Conservation (phyloP, 2,113 vertebrate genomes). For the Malaclemys terrapin region DNA sequence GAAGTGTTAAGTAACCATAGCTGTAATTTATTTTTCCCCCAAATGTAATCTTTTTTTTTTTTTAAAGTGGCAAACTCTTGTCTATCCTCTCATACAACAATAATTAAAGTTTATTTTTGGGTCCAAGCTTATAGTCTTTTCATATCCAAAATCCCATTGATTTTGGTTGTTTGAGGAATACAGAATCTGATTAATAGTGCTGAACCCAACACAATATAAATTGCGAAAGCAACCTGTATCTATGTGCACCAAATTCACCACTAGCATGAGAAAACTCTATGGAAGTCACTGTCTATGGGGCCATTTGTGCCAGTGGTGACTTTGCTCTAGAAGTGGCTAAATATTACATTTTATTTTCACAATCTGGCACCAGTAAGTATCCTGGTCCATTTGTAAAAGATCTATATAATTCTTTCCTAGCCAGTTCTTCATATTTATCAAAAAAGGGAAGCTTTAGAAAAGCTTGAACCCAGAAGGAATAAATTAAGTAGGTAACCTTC, state of each 20-base stretch:
- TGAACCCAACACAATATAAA: neutral
- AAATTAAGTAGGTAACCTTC: rapidly evolving
- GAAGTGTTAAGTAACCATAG: neutral
- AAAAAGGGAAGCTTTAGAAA: neutral
- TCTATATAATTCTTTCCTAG: neutral
- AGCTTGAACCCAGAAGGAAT: neutral
- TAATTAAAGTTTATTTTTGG: neutral
- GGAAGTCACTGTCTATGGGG: neutral
- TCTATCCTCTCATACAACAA: neutral
- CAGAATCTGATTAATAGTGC: neutral
- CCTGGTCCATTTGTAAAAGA: neutral
- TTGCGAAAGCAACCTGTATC: neutral
- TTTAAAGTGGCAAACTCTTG: slow-evolving; percentile 18
- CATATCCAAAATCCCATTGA: neutral
- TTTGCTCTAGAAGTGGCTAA: neutral
- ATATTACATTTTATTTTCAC: neutral
- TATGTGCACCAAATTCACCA: neutral
- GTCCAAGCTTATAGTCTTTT: neutral
- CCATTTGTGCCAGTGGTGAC: neutral
- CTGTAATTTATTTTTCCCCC: slow-evolving; percentile 4
- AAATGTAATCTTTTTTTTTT: neutral
- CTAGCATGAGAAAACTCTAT: neutral
- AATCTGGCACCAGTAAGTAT: neutral
- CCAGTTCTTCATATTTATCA: neutral
- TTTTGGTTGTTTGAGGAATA: neutral